These are phyloP conservation scores for Maccullochella peelii DNA, from an alignment of 2,113 vertebrate species.

Conservation along the genomic window DNA sequence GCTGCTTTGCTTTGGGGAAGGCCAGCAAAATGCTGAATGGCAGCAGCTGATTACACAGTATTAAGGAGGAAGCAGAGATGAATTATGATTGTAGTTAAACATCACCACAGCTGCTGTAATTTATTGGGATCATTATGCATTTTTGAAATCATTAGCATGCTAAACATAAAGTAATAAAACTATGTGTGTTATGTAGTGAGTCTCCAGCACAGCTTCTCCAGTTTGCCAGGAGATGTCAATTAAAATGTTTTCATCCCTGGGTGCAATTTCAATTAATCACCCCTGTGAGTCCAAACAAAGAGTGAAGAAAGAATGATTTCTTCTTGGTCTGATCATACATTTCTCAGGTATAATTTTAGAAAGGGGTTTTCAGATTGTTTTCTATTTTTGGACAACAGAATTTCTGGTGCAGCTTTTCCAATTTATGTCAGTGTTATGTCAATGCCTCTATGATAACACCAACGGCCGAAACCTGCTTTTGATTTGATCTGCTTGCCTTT, in stretches of 20 bases:
- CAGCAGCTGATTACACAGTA: conserved; percentile 46
- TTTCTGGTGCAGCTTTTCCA: background rate
- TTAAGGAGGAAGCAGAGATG: conserved; percentile 41
- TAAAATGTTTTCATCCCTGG: conserved; percentile 30
- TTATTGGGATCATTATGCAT: conserved; percentile 46
- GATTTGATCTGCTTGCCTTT: conserved; percentile 23
- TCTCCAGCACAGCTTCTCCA: background rate
- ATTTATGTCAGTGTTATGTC: too few species aligned
- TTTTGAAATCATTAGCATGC: conserved; percentile 45
- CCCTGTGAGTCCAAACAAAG: background rate
- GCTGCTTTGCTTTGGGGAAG: conserved; percentile 25
- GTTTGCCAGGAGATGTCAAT: conserved; percentile 24
- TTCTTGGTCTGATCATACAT: background rate
- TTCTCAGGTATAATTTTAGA: background rate
- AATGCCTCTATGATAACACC: conserved; percentile 11
- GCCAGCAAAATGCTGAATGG: conserved; percentile 30
- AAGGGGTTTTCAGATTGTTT: background rate
- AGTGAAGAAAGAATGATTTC: background rate
- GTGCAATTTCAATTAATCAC: conserved; percentile 24
- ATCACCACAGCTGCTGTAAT: conserved; percentile 34
- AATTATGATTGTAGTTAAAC: conserved; percentile 54
- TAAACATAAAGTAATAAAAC: conserved; percentile 35
- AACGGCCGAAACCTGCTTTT: conserved; percentile 11
- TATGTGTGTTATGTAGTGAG: background rate
- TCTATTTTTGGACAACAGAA: background rate